phyloP scores from a whole-genome alignment of 1,140 invertebrate genomes.

The Zaprionus vittiger region DNA sequence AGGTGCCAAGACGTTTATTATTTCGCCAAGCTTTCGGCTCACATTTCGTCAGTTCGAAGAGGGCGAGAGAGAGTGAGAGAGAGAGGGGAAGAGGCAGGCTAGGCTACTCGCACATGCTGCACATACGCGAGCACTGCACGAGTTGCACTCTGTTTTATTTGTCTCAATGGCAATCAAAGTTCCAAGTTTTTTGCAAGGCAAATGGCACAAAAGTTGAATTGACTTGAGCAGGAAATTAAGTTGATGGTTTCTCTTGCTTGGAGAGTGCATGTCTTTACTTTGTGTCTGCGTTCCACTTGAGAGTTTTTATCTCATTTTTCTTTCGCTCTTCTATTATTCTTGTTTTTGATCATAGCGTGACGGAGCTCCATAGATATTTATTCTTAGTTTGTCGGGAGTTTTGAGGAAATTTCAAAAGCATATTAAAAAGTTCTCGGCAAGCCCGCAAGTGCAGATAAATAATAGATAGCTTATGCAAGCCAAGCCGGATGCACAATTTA shows the following conservation, averaged over 20 bases:
- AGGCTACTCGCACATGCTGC: slow-evolving; percentile 2
- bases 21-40: slow-evolving; percentile 47
- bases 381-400: slow-evolving; percentile 52
- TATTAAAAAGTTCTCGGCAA: slow-evolving; percentile 67
- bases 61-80: background rate
- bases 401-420: slow-evolving; percentile 53
- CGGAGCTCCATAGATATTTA: slow-evolving; percentile 56
- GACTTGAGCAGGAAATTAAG: slow-evolving; percentile 79
- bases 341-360: slow-evolving; percentile 9
- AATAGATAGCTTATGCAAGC: slow-evolving; percentile 41
- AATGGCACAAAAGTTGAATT: slow-evolving; percentile 79
- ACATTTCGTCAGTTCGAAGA: background rate
- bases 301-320: slow-evolving; percentile 32
- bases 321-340: background rate
- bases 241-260: slow-evolving; percentile 58
- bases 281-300: slow-evolving; percentile 23
- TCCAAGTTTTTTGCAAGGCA: slow-evolving; percentile 70
- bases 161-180: slow-evolving; percentile 79
- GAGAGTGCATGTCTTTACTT: slow-evolving; percentile 29
- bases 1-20: slow-evolving; percentile 76
- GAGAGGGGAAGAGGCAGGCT: background rate
- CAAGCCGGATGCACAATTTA: slow-evolving; percentile 44
- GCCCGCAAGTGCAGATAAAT: slow-evolving; percentile 36
- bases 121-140: slow-evolving; percentile 1
- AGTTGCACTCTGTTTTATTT: slow-evolving; percentile 44